A percentile compares a stretch with the other conserved stretches of the same genome.
These are phyloP conservation scores for Camponotus floridanus DNA, from an alignment of 1,140 invertebrate genomes.

Conservation along the genomic window DNA sequence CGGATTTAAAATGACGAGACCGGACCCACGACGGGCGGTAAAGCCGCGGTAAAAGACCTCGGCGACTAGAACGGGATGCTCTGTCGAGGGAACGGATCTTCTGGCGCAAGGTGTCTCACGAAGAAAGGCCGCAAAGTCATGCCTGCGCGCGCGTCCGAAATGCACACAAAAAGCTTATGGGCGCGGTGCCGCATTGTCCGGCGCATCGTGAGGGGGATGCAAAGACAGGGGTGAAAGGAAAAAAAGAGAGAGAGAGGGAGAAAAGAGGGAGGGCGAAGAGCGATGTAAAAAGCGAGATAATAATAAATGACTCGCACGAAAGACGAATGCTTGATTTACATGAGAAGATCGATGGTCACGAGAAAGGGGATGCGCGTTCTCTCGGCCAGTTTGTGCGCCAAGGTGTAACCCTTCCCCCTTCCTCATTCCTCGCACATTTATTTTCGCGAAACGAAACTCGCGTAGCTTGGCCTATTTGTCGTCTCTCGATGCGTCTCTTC, in stretches of 20 bases:
- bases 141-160: constrained; percentile 57
- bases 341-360: constrained; percentile 68
- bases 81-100: constrained; percentile 43
- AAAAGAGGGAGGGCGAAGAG: constrained; percentile 43
- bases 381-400: constrained; percentile 39
- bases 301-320: constrained; percentile 70
- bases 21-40: constrained; percentile 43
- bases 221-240: constrained; percentile 6
- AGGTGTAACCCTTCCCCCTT: background rate
- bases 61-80: constrained; percentile 39
- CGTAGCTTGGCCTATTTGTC: background rate
- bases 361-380: constrained; percentile 46
- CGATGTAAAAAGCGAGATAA: constrained; percentile 56
- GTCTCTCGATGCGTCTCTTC: background rate
- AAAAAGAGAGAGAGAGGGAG: too few species aligned
- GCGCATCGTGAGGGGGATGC: constrained; percentile 47
- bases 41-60: constrained; percentile 25
- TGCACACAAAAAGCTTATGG: constrained; percentile 61
- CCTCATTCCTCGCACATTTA: constrained; percentile 58
- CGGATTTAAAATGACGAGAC: constrained; percentile 57
- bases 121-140: constrained; percentile 57
- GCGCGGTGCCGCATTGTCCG: constrained; percentile 61
- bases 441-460: background rate
- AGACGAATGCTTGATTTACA: constrained; percentile 69
- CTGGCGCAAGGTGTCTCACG: constrained; percentile 66